Conservation (phyloP, 2,797 vertebrate genomes). For the Glyptemys insculpta region DNA sequence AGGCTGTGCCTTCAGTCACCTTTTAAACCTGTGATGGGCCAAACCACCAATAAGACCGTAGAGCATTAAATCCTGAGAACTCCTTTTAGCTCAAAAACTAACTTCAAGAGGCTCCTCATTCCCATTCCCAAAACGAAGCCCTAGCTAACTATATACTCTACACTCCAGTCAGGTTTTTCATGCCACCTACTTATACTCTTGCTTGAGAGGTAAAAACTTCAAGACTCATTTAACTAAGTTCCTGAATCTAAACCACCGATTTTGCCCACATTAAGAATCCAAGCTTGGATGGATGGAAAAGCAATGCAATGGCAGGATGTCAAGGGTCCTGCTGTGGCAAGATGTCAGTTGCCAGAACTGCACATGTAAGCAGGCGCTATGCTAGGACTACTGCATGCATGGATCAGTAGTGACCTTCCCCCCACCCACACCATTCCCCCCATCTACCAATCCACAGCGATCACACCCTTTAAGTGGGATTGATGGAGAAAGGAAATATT, state of each 20-base stretch:
- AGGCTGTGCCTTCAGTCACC: not conserved
- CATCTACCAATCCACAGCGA: not conserved
- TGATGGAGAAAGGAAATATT: not conserved
- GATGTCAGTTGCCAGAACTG: not conserved
- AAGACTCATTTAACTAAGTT: not conserved
- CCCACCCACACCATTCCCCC: not conserved
- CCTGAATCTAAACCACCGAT: not conserved
- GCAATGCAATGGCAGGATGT: not conserved
- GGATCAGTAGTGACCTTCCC: accelerated
- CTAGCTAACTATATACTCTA: not conserved
- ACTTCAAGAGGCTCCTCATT: not conserved
- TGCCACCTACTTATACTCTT: not conserved
- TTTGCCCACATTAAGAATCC: not conserved
- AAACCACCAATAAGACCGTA: not conserved
- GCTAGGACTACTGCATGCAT: not conserved
- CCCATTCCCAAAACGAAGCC: not conserved
- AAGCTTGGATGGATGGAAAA: not conserved
- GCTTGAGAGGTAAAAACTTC: not conserved
- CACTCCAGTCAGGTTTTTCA: not conserved
- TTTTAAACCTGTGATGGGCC: not conserved
- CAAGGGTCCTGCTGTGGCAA: accelerated
- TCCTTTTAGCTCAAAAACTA: not conserved
- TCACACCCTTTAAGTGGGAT: not conserved
- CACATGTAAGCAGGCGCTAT: not conserved
- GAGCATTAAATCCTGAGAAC: not conserved